These are phyloP conservation scores for Eleginops maclovinus DNA, from an alignment of 2,113 vertebrate genomes.

Conservation along the genomic window DNA sequence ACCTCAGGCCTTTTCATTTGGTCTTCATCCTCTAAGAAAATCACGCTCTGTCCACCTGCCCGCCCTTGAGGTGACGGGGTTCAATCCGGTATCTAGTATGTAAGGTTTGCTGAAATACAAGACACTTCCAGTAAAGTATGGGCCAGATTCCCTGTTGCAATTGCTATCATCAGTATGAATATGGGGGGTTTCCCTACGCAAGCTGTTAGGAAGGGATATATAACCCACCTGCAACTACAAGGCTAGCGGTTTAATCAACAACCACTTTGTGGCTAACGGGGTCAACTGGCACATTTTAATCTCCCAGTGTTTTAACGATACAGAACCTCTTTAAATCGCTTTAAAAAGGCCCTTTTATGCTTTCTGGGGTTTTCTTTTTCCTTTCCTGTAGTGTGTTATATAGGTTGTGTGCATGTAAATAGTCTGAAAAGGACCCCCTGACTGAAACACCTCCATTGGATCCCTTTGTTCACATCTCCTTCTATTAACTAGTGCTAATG, in stretches of 20 bases:
- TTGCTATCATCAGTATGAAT: conserved; percentile 2
- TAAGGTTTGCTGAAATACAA: conserved; percentile 13
- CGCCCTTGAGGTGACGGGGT: conserved; percentile 53
- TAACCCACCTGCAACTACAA: conserved; percentile 29
- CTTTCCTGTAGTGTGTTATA: no score
- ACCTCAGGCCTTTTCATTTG: conserved; percentile 73
- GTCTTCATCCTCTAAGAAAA: conserved; percentile 62
- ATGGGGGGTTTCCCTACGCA: conserved; percentile 31
- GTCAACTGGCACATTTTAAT: conserved; percentile 44
- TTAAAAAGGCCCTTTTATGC: no score
- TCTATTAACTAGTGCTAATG: no score
- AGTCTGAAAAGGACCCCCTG: no score
- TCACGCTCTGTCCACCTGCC: conserved; percentile 68
- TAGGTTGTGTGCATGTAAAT: no score
- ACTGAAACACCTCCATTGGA: no score
- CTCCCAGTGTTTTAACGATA: background rate
- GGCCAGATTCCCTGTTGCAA: conserved; percentile 10
- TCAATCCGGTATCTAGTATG: conserved; percentile 44
- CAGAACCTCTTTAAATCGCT: background rate
- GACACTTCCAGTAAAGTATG: conserved; percentile 8
- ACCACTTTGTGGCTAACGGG: conserved; percentile 5
- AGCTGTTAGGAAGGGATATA: background rate
- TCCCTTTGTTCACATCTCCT: background rate
- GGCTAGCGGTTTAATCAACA: conserved; percentile 38
- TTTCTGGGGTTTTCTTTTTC: no score